Base-by-base conservation (phyloP, 2,888 invertebrate species). In the Hyalella azteca region DNA sequence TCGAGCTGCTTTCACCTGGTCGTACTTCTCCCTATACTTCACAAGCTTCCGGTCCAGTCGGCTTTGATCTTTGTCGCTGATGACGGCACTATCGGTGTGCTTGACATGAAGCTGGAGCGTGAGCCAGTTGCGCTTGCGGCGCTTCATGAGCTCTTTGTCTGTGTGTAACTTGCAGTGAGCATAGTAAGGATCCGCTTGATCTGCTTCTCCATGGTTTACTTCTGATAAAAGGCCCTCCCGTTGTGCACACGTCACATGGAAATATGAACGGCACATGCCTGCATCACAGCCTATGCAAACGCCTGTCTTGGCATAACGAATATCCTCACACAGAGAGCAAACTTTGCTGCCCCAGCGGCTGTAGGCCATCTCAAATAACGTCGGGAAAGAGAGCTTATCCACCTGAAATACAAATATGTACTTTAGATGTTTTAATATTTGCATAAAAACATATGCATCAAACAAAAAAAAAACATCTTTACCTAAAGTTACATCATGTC, bases 251-350 rank as follows among this genome's bases (percentile, higher is more conserved):
- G 98, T 98, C 54, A 97, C 97, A 88, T 99, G 99, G 88, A 98
- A 98, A 89, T 94, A 96, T 0, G 94, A 95, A 87, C 96, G 93
- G 90, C 99, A 99, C 92, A 99, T 94, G 39, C 98, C 99, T 13
- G 98, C 98, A 89, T 99, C 99, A 89, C 99, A 99, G 83, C 95
- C 94, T 79, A 98, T 95, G 87, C 96, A 95, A 19, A 99, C 95
- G 2, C 99, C 99, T 0, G 97, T 96, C 40, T 96, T 91, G 11
- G 96, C 93, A 86, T 93, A 93, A 54, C 95, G 90, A 3, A 93
- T 91, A 88, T 98, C 96, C 84, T 93, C 93, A 88, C 99, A 99
- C 15, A 97, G 89, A 9, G 93, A 92, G 87, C 99, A 99, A 13
- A 93, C 92, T 87, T 96, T 95, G 11, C 95, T 93, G 49, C 98